A percentile compares a stretch with the other conserved stretches of the same genome.
Conservation (phyloP, 1,140 invertebrate genomes). For the Drosophila baimaii region DNA sequence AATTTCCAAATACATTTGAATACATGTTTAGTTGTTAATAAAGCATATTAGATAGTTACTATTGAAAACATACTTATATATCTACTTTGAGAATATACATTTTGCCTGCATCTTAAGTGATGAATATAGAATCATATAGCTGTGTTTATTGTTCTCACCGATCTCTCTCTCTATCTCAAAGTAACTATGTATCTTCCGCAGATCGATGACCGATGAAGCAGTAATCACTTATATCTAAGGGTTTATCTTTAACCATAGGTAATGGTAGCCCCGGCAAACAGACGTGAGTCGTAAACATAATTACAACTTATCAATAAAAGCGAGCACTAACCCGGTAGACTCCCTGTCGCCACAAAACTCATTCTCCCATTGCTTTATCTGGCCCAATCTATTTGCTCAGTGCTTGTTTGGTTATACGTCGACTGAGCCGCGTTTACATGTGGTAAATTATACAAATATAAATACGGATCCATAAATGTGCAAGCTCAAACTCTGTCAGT, state of each 20-base stretch:
- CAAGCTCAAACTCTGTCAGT: constrained; percentile 9
- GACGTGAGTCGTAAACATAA: constrained; percentile 63
- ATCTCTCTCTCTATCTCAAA: neutral
- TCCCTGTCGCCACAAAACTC: constrained; percentile 58
- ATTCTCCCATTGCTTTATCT: constrained; percentile 34
- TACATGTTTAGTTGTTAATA: neutral
- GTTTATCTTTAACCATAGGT: constrained; percentile 48
- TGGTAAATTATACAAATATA: constrained; percentile 77
- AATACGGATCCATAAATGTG: constrained; percentile 47
- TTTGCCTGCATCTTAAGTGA: neutral
- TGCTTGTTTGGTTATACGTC: constrained; percentile 23
- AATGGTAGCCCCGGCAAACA: constrained; percentile 71
- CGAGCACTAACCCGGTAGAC: constrained; percentile 59
- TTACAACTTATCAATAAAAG: constrained; percentile 77
- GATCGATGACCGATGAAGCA: constrained; percentile 13
- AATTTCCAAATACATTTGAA: neutral
- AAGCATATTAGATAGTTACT: neutral
- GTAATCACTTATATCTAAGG: constrained; percentile 22
- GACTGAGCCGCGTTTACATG: constrained; percentile 50
- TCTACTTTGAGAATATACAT: too few species aligned
- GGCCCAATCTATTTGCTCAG: constrained; percentile 36
- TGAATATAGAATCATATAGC: too few species aligned
- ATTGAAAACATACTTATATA: too few species aligned
- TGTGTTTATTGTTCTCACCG: neutral
- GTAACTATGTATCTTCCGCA: neutral